Conservation (phyloP, 2,113 vertebrate genomes). For the Malurus melanocephalus region DNA sequence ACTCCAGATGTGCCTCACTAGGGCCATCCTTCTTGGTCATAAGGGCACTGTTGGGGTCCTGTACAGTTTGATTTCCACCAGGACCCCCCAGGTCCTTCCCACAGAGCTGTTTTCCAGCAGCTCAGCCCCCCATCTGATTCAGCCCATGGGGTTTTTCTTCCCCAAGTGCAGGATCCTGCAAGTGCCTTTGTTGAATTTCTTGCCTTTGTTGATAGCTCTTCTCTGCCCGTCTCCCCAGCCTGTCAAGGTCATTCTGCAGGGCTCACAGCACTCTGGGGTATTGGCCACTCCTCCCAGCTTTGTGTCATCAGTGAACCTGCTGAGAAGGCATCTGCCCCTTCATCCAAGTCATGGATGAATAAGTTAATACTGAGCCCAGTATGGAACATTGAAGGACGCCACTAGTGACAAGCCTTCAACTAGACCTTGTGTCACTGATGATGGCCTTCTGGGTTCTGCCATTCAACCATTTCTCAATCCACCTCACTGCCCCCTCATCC, state of each 20-base stretch:
- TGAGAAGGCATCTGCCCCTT: accelerated
- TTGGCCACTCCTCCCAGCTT: background rate
- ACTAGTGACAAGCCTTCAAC: background rate
- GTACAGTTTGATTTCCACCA: background rate
- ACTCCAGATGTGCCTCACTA: background rate
- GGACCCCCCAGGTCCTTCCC: background rate
- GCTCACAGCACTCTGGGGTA: background rate
- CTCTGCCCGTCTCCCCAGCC: background rate
- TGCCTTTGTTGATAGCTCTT: background rate
- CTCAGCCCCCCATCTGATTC: background rate
- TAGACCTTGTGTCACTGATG: background rate
- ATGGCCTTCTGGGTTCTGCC: background rate
- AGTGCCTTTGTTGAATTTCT: background rate
- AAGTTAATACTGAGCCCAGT: background rate
- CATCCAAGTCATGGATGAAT: background rate
- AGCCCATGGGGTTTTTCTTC: background rate
- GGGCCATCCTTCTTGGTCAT: background rate
- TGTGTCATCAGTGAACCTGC: background rate
- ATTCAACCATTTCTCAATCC: background rate
- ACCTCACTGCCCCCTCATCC: background rate
- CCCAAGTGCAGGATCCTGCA: background rate
- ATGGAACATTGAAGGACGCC: background rate
- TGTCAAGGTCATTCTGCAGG: background rate
- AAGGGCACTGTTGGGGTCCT: accelerated
- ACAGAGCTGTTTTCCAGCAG: background rate